Base-by-base conservation (phyloP, 92 coral and sea anemone genomes). In the Paramuricea clavata region DNA sequence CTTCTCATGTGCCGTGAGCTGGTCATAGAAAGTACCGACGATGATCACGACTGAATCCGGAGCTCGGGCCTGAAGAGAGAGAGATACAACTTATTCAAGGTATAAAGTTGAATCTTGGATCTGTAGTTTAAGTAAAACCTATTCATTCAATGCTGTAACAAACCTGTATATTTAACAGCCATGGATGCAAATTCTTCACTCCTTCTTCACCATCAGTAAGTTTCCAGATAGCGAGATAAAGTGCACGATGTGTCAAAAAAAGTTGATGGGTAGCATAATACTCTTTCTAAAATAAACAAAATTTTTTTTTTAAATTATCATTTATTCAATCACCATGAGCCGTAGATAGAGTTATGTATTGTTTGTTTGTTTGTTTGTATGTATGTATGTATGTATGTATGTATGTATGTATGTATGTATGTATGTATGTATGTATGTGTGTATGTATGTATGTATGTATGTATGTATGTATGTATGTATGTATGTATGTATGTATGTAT, bases 131-230 rank as follows among this genome's bases (percentile, higher is more conserved):
- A n/a, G n/a, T n/a, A n/a, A n/a, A n/a, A n/a, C n/a, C n/a, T n/a
- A n/a, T n/a, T n/a, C n/a, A n/a, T n/a, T n/a, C n/a, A n/a, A n/a
- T n/a, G n/a, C n/a, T n/a, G n/a, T 36, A 73, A 49, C 8, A 16
- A 21, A 96, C 99, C 98, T 96, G 99, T 39, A 96, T 96, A 76
- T 96, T 96, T 16, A 96, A 92, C 54, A 96, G 87, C 99, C 99
- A 96, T 0, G 97, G 97, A 21, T 93, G 97, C 39, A 96, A 87
- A 68, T 92, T 92, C 62, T 81, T 89, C 35, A 96, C 99, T 17
- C 99, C 99, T 62, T 89, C 92, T 74, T 96, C 99, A 19, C 98
- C 97, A 22, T 96, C 98, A 32, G 99, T 94, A 56, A 96, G 87
- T 69, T 96, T 96, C 99, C 99, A 96, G 94, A 96, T 96, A 69